Evolutionary conservation across 2,888 invertebrate genomes (phyloP), one percentile per base, ranked within the genome.

Genomic region (Aporophyla nigra): DNA sequence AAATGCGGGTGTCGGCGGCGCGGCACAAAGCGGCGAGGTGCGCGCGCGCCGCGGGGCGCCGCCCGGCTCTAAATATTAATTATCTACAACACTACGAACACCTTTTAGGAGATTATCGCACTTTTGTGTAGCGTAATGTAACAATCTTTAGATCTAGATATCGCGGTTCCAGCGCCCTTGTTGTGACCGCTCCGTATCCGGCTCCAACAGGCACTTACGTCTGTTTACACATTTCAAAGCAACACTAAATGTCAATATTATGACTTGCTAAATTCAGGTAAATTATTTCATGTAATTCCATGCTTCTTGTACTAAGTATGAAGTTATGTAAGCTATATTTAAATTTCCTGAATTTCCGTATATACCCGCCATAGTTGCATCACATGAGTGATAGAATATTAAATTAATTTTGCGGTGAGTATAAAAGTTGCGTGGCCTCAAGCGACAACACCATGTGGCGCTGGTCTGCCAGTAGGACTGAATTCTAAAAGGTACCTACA

Each of bases 91-190:
- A 94, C 93, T 91, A 93, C 92, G 93, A 93, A 95, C 96, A 96
- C 95, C 96, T 96, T 96, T 96, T 93, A 93, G 91, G 91, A 96
- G 95, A 96, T 96, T 95, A 96, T 96, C 96, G 94, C 93, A 93
- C 93, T 93, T 92, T 93, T 92, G 90, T 94, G 89, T 90, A 90
- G 84, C 87, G 91, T 92, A 94, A 94, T 93, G 93, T 92, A 92
- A 93, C 93, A 89, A 94, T 94, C 93, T 93, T 65, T 77, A 93
- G 93, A 95, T 95, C 92, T 90, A 94, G 94, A 95, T 95, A 94
- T 90, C 89, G 91, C 89, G 85, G 88, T 81, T 74, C 77, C 84
- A 87, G 86, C 83, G 84, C 86, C 84, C 85, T 87, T 88, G 84
- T 84, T 87, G 76, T 76, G 81, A 76, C 79, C 80, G 80, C 71